Percentiles rank a stretch among this genome's conserved stretches.
These are phyloP conservation scores for Polypterus senegalus DNA, from an alignment of 2,113 vertebrate genomes.

Conservation along the genomic window DNA sequence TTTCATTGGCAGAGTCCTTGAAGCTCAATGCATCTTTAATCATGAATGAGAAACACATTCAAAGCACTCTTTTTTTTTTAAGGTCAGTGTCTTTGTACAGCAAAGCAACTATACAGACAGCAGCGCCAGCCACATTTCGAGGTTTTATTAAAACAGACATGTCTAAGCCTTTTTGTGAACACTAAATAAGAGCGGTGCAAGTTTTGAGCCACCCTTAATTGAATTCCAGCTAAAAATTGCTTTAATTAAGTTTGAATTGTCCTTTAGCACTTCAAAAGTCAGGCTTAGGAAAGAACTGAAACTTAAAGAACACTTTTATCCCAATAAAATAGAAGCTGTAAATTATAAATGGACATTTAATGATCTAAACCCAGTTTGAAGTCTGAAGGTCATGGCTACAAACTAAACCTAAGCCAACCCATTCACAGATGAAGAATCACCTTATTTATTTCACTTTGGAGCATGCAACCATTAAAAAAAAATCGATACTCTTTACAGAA, in stretches of 20 bases:
- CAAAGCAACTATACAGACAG: too few species aligned
- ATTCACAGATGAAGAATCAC: slow-evolving; percentile 60
- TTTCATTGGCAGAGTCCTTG: too few species aligned
- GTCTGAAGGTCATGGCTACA: slow-evolving; percentile 63
- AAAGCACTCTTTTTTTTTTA: too few species aligned
- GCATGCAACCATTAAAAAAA: slow-evolving; percentile 34
- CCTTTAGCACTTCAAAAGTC: slow-evolving; percentile 4
- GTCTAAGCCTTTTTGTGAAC: background rate
- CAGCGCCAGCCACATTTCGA: background rate
- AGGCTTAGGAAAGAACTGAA: slow-evolving; percentile 10
- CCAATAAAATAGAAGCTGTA: slow-evolving; percentile 26
- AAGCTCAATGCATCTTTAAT: too few species aligned
- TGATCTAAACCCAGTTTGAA: slow-evolving; percentile 43
- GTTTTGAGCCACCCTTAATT: slow-evolving; percentile 11
- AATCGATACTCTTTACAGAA: slow-evolving; percentile 41
- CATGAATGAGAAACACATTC: too few species aligned
- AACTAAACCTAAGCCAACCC: slow-evolving; percentile 44
- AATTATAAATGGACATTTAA: slow-evolving; percentile 50
- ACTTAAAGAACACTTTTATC: slow-evolving; percentile 16
- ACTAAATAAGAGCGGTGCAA: background rate
- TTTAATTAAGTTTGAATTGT: slow-evolving; percentile 11
- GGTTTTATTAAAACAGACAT: slow-evolving; percentile 3
- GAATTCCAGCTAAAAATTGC: slow-evolving; percentile 2
- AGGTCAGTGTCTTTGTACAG: too few species aligned
- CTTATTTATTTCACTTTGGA: slow-evolving; percentile 47